Evolutionary conservation across 2,797 vertebrate species (phyloP).

Genomic region (Lepilemur ruficaudatus): DNA sequence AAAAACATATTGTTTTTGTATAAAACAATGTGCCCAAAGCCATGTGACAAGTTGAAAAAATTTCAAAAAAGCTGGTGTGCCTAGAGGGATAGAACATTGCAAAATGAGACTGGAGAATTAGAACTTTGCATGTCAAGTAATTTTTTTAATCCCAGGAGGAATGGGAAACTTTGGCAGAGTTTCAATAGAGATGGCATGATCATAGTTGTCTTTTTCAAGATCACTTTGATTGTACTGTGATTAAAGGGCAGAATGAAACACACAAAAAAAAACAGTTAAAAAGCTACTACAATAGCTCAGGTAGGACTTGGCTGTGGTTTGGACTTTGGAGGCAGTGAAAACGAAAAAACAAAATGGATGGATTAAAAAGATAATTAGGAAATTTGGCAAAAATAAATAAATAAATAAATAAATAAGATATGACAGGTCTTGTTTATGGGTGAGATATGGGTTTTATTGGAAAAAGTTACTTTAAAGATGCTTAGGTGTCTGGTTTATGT

Average conservation of each 20-base stretch:
- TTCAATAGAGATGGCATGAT: neutral
- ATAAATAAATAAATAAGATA: neutral
- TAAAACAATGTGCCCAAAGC: neutral
- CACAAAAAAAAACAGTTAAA: neutral
- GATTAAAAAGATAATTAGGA: neutral
- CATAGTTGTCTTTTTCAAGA: neutral
- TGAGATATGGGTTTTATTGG: neutral
- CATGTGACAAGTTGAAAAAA: too few species aligned
- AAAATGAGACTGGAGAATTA: neutral
- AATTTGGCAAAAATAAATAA: neutral
- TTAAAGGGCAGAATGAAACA: neutral
- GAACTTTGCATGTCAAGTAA: neutral
- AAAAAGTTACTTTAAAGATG: neutral
- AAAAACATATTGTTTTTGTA: too few species aligned
- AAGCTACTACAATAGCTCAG: neutral
- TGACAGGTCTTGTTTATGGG: neutral
- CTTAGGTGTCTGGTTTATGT: neutral
- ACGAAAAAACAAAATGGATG: neutral
- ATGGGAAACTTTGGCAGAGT: neutral
- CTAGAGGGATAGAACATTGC: neutral
- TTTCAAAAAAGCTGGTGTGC: neutral
- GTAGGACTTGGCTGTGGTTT: neutral
- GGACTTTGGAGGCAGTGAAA: neutral
- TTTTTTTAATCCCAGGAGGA: neutral
- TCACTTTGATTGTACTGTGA: neutral